Evolutionary conservation across 2,888 invertebrate genomes (phyloP), one percentile per base, ranked within the genome.

Genomic region (Netelia melanura): DNA sequence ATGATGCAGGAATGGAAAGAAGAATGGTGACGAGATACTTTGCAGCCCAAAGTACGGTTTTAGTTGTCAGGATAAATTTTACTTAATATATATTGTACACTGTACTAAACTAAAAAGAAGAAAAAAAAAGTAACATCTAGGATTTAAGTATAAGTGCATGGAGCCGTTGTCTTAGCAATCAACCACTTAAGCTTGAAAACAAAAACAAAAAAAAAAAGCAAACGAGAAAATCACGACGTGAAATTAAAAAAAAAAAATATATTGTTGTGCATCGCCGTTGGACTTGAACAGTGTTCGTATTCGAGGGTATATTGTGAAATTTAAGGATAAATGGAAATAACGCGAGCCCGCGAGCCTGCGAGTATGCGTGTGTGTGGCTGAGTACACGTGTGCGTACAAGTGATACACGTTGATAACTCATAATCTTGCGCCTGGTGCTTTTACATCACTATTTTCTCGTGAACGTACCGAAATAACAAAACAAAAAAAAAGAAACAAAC

Each of bases 111-210:
- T 88, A 81, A 86, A 88, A 48, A 9, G 52, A 62, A 74, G 67
- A 74, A 56, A 58, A 76, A 58, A 58, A 68, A 71, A 62, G 68
- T 79, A 77, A 75, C 86, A 78, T 87, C 70, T 86, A 89, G 85
- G 87, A 82, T 89, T 81, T 90, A 87, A 85, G 80, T 68, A 62
- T 89, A 90, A 89, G 87, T 87, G 89, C 88, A 90, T 89, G 88
- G 86, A 85, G 88, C 88, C 88, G 88, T 88, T 88, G 87, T 90
- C 87, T 87, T 87, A 88, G 90, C 87, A 87, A 89, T 89, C 88
- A 85, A 86, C 87, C 88, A 86, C 74, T 83, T 87, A 87, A 85
- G 88, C 87, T 90, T 89, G 88, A 85, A 75, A 86, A 78, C 80
- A 79, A 78, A 72, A 56, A 48, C 48, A 21, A 56, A 48, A 30